phyloP scores from a whole-genome alignment of 2,113 vertebrate species.

The Columba livia region DNA sequence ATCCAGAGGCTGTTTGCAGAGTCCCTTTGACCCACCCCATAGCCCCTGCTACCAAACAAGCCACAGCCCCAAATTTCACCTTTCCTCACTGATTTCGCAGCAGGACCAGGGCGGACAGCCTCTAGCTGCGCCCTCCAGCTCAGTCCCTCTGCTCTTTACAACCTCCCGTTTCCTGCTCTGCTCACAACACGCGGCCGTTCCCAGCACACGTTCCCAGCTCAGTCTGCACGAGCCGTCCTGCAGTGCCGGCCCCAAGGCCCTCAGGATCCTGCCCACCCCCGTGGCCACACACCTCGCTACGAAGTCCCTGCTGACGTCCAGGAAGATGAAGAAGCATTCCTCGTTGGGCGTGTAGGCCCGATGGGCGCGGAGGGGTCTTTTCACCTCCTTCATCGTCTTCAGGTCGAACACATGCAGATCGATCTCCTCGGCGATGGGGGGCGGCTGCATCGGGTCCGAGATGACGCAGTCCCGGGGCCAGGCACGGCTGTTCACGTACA shows the following conservation, averaged over 20 bases:
- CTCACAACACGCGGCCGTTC: background rate
- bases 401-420: constrained; percentile 94
- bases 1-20: background rate
- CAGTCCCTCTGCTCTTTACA: background rate
- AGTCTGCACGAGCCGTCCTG: background rate
- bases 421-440: constrained; percentile 94
- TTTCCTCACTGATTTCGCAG: background rate
- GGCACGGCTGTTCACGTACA: constrained; percentile 95
- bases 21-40: background rate
- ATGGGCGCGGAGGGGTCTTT: constrained; percentile 87
- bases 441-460: constrained; percentile 92
- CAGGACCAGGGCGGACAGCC: background rate
- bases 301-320: constrained; percentile 95
- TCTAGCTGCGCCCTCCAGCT: background rate
- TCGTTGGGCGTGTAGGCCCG: constrained; percentile 94
- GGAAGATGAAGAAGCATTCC: constrained; percentile 97
- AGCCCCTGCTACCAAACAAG: background rate
- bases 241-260: fast-evolving
- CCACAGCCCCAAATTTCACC: background rate
- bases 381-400: constrained; percentile 92
- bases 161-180: background rate
- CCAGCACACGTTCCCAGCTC: background rate
- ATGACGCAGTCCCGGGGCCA: constrained; percentile 91
- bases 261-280: background rate
- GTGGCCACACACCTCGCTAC: constrained; percentile 86